Base-by-base conservation (phyloP, 1,140 invertebrate species). In the Plectrocnemia conspersa region DNA sequence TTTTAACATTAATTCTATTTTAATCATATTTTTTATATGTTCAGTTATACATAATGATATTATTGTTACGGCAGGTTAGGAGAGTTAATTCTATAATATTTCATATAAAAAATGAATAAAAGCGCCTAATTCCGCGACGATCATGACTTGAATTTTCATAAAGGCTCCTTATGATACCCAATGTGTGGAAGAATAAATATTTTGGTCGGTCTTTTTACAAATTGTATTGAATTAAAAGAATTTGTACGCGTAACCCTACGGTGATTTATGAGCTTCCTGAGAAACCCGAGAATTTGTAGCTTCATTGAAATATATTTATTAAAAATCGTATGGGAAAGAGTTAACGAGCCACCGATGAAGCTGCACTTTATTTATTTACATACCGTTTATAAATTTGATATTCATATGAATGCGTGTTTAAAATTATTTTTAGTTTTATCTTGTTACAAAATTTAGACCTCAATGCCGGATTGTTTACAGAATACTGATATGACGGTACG, bases 31-130 rank as follows among this genome's bases (percentile, higher is more conserved):
- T 27, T 47, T 47, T 49, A 23, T 35, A 49, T 49, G 40, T 49
- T 49, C 32, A 36, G 35, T 3, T 4, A 4, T 15, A 36, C 19
- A 52, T 32, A 52, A 52, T 35, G 10, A 41, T 3, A 19, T 52
- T 25, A 52, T 52, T 52, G 38, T 52, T 52, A 25, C 32, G 38
- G 49, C 49, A 52, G 49, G 49, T 52, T 42, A 42, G 24, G 21
- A 49, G 42, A 22, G 42, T 6, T 23, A 27, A 3, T 18, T 42
- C 5, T 18, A 21, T 42, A 16, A 48, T 48, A 33, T 36, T 36
- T n/a, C n/a, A 18, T 18, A 41, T 10, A 18, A 41, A 41, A 11
- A 41, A 44, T 44, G 25, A 25, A 23, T 44, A 23, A 44, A 24
- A 44, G 11, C 13, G 10, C 7, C 38, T 41, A 41, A 41, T 41